Evolutionary conservation across 2,797 vertebrate species (phyloP).

Genomic region (Sus cebifrons): DNA sequence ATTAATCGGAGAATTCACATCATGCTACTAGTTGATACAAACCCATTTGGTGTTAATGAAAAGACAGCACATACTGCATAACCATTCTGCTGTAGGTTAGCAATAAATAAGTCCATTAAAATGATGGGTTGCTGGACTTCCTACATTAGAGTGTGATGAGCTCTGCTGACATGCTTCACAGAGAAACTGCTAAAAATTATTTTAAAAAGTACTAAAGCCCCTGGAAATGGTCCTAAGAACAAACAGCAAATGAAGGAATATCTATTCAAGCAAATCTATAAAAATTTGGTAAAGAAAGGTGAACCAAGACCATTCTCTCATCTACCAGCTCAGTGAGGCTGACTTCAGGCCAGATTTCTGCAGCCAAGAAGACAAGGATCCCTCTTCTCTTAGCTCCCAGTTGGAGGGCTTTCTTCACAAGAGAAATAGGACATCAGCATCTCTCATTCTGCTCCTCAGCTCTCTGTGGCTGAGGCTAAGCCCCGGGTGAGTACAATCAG

Average conservation of each 20-base stretch:
- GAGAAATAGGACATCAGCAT: not conserved
- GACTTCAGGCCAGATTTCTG: not conserved
- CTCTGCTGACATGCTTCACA: not conserved
- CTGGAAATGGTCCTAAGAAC: not conserved
- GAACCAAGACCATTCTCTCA: not conserved
- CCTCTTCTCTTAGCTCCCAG: not conserved
- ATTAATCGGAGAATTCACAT: constrained; percentile 58
- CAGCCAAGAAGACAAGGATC: not conserved
- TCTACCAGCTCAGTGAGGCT: not conserved
- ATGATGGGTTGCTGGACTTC: not conserved
- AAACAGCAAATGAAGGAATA: constrained; percentile 41
- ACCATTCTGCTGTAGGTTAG: constrained; percentile 50
- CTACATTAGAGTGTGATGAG: not conserved
- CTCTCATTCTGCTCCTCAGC: not conserved
- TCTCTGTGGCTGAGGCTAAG: not conserved
- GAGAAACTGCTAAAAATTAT: constrained; percentile 14
- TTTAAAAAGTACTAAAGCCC: not conserved
- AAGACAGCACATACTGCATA: not conserved
- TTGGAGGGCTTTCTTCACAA: not conserved
- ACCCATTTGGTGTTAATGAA: constrained; percentile 58
- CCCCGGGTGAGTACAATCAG: not conserved
- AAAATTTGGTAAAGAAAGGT: constrained; percentile 1
- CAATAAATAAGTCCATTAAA: constrained; percentile 45
- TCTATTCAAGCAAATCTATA: not conserved
- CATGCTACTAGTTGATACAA: constrained; percentile 15